Conservation (phyloP, 2,797 vertebrate species). For the Yasuhikotakia modesta region DNA sequence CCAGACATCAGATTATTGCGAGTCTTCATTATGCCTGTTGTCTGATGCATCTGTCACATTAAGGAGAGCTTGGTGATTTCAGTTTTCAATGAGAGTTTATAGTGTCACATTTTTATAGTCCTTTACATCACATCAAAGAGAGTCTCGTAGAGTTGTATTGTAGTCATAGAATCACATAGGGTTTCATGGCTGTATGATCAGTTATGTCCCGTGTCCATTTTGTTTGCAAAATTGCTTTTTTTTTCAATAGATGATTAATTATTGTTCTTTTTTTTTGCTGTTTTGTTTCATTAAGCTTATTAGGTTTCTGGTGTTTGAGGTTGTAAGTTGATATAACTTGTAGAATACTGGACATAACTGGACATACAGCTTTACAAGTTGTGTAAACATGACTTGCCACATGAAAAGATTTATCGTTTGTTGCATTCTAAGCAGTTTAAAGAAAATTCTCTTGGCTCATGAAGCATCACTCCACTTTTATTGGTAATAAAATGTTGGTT, state of each 20-base stretch:
- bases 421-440: not conserved
- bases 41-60: constrained; percentile 21
- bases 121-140: too few species aligned
- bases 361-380: constrained; percentile 59
- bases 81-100: not conserved
- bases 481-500: not conserved
- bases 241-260: not conserved
- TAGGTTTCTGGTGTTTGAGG: not conserved
- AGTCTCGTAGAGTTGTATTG: constrained; percentile 15
- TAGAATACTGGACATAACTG: constrained; percentile 62
- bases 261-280: not conserved
- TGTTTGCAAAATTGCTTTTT: constrained; percentile 10
- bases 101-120: constrained; percentile 47
- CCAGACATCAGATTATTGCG: constrained; percentile 64
- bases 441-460: constrained; percentile 16
- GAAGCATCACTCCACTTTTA: not conserved
- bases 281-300: not conserved
- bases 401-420: not conserved
- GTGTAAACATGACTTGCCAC: not conserved
- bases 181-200: constrained; percentile 44
- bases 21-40: constrained; percentile 59
- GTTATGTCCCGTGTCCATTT: constrained; percentile 35
- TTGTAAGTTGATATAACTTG: not conserved
- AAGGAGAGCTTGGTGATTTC: constrained; percentile 62
- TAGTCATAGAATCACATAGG: not conserved